Base-by-base conservation (phyloP, 1,140 invertebrate species). In the Drosophila arawakana region DNA sequence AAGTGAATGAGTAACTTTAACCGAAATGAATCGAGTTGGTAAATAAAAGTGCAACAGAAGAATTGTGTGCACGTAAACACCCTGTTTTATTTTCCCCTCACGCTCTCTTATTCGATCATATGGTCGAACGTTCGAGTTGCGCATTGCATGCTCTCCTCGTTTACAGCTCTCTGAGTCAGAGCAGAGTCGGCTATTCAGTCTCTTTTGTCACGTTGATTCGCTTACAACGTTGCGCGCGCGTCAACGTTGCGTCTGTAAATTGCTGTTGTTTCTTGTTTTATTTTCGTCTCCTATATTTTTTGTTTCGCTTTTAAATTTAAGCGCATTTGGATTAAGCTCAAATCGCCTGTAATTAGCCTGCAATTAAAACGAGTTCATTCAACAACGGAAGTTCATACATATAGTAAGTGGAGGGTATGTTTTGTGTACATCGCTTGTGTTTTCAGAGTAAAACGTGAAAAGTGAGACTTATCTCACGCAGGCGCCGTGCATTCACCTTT, bases 151-250 rank as follows among this genome's bases (percentile, higher is more conserved):
- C 46, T 55, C 37, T 52, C 47, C 34, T 66, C 60, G 41, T 52
- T 72, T 66, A 61, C 70, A 58, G 43, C 66, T 50, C 57, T 21
- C 58, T n/a, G 39, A 8, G 21, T 60, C 47, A 34, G 41, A 54
- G 49, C 47, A 41, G 41, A 46, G 49, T 63, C 57, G 35, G 47
- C 65, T 57, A 57, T 39, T 85, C 72, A 85, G 79, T 85, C 72
- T 78, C 80, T 86, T 77, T 78, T 60, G 39, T 49, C 49, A 37
- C 75, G 84, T 55, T 77, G 78, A 1, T 41, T 34, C 62, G 76
- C 37, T 78, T 81, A 74, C 81, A 84, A 80, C 81, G 69, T 86
- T 86, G 73, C 69, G 82, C 82, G 78, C 75, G 78, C 78, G 79
- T 78, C 67, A 21, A 44, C 25, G 66, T 41, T 50, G 61, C 44